Percentiles rank a stretch among this genome's conserved stretches.
Evolutionary conservation across 2,113 vertebrate genomes (phyloP).

Genomic region (Tychaedon coryphoeus): DNA sequence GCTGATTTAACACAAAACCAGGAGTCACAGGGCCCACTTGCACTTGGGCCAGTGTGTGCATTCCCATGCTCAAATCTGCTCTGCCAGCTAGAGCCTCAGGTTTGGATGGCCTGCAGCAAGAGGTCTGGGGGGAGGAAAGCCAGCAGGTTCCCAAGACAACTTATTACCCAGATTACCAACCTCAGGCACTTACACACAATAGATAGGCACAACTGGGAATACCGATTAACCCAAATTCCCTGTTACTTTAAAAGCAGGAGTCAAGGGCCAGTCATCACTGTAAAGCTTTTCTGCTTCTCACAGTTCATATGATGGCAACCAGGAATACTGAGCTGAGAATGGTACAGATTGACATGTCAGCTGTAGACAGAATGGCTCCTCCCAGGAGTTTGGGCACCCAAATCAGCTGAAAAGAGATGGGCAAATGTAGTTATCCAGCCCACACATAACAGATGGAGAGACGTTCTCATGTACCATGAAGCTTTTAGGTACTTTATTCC

Average conservation of each 20-base stretch:
- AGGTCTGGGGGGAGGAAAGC: background rate
- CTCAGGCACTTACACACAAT: background rate
- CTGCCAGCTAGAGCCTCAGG: background rate
- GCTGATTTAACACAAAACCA: background rate
- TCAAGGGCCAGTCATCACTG: background rate
- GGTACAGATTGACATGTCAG: background rate
- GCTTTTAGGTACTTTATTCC: background rate
- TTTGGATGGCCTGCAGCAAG: background rate
- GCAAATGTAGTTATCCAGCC: background rate
- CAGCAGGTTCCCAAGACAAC: background rate
- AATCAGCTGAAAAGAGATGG: background rate
- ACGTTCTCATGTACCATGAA: background rate
- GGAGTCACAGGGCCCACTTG: background rate
- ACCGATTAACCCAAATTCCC: background rate
- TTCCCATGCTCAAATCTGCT: background rate
- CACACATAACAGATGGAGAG: background rate
- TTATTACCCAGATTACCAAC: background rate
- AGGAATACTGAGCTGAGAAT: background rate
- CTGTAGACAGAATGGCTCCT: background rate
- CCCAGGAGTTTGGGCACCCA: background rate
- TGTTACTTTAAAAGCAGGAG: background rate
- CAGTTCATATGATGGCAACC: background rate
- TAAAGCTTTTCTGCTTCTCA: background rate
- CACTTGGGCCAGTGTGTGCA: fast-evolving
- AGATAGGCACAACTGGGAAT: background rate